Evolutionary conservation across 1,140 invertebrate species (phyloP).

Genomic region (Halesus radiatus): DNA sequence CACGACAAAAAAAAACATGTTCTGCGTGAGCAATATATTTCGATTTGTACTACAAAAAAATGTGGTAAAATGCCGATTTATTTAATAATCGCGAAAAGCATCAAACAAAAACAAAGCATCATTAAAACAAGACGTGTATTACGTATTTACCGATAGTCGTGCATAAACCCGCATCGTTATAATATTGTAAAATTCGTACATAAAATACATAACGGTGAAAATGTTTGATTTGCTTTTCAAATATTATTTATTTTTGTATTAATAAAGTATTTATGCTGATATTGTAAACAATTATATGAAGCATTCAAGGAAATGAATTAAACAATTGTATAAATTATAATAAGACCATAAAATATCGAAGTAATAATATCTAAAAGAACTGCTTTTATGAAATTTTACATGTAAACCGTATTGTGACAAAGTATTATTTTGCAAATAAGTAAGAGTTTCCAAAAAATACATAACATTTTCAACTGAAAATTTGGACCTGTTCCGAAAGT

Average conservation of each 20-base stretch:
- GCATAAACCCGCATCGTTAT: background rate
- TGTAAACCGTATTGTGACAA: background rate
- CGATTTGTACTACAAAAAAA: too few species aligned
- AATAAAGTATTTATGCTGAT: constrained; percentile 34
- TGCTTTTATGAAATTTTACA: constrained; percentile 22
- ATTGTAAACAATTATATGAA: constrained; percentile 35
- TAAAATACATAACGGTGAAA: background rate
- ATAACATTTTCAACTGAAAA: too few species aligned
- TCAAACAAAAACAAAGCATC: too few species aligned
- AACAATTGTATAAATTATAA: constrained; percentile 11
- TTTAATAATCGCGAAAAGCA: too few species aligned
- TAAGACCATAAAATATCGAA: constrained; percentile 31
- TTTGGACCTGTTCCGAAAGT: too few species aligned
- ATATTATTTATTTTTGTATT: constrained; percentile 44
- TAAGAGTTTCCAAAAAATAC: background rate
- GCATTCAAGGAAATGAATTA: constrained; percentile 41
- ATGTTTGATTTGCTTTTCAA: constrained; percentile 15
- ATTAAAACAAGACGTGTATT: background rate
- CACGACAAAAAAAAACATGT: too few species aligned
- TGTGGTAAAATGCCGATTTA: too few species aligned
- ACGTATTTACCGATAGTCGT: background rate
- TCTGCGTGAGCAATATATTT: too few species aligned
- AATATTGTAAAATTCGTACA: constrained; percentile 2
- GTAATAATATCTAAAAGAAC: constrained; percentile 16
- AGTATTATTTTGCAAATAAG: constrained; percentile 3